phyloP scores from a whole-genome alignment of 2,797 vertebrate species.

The Nyctalus aviator region DNA sequence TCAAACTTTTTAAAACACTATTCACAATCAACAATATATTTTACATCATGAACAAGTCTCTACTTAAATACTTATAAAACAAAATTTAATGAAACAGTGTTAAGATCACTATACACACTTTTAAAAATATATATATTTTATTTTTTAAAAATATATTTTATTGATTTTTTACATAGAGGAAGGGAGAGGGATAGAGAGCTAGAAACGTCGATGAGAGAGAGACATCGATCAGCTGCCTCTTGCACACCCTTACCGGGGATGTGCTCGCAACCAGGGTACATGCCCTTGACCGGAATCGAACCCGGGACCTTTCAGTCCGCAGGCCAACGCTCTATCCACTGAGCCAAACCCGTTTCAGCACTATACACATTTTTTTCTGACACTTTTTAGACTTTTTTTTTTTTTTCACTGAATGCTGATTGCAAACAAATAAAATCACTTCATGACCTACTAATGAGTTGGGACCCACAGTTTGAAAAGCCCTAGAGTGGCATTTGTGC shows the following conservation, averaged over 20 bases:
- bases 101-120: neutral
- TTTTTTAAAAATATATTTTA: too few relatives aligned
- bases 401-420: neutral
- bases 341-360: too few relatives aligned
- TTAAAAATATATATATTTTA: too few relatives aligned
- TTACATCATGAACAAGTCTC: neutral
- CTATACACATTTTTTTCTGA: neutral
- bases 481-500: neutral
- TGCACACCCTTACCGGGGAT: too few relatives aligned
- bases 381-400: neutral
- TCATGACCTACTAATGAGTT: neutral
- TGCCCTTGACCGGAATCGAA: too few relatives aligned
- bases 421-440: neutral
- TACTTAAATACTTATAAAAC: neutral
- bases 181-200: too few relatives aligned
- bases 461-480: constrained; percentile 27
- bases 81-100: neutral
- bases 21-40: neutral
- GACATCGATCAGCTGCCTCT: too few relatives aligned
- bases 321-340: too few relatives aligned
- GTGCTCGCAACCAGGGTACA: too few relatives aligned
- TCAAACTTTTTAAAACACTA: neutral
- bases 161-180: too few relatives aligned
- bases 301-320: too few relatives aligned
- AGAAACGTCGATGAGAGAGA: too few relatives aligned